Base-by-base conservation (phyloP, 1,140 invertebrate genomes). In the Schlechtendalia chinensis region DNA sequence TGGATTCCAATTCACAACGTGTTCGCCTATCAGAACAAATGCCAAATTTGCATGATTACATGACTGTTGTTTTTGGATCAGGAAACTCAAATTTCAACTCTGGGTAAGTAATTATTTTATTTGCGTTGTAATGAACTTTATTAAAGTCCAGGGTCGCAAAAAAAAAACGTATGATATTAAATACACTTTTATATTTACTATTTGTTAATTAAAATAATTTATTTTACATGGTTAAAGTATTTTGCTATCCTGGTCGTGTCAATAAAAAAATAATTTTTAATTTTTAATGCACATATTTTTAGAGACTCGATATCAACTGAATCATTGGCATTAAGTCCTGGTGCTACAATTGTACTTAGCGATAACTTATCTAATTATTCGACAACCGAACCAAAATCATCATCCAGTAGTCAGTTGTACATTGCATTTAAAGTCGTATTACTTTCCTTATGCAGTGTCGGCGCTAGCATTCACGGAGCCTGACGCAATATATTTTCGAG, bases 21-120 rank as follows among this genome's bases (percentile, higher is more conserved):
- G 17, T 79, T 11, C 19, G 39, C 12, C 47, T 79, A 79, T 61
- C 39, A 24, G 54, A 61, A 14, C 74, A 79, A 79, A 50, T 79
- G 11, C 19, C 11, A 27, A 11, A 27, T 61, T 61, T 50, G 16
- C 3, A 27, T 19, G 8, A 17, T 39, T 6, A 0, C 5, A 50
- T 79, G 39, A 17, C 16, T 45, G 58, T 79, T 29, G 58, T 79
- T 29, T 3, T 61, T 61, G 74, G 22, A 79, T 79, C 74, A 10
- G 39, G 16, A 50, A 47, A 79, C 22, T 79, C 74, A 10, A 59
- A 45, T 45, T 79, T 61, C 16, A 47, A 47, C 5, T 0, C 39
- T 79, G 74, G 74, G 74, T 79, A n/a, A 75, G 47, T 72, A 29
- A 19, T 63, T 61, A 14, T 16, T 63, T 32, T 29, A 1, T 3